Evolutionary conservation across 2,113 vertebrate species (phyloP).

Genomic region (Mustela nigripes): DNA sequence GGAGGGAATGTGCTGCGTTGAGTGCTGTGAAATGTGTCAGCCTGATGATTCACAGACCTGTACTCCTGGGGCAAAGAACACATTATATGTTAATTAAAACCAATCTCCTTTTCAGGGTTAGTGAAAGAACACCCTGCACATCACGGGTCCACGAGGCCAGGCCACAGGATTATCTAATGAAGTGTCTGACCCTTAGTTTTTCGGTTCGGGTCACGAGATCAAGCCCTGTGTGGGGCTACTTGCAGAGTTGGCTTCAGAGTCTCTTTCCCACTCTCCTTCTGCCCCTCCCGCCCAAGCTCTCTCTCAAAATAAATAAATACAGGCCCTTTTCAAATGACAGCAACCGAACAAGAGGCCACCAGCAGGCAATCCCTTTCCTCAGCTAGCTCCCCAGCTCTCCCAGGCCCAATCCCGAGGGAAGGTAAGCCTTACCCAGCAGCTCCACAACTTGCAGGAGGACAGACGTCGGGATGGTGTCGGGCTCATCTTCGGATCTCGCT

Average conservation of each 20-base stretch:
- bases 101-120: not conserved
- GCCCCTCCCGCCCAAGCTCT: not conserved
- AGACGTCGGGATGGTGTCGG: conserved; percentile 94
- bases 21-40: no score
- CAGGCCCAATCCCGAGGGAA: accelerated
- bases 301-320: not conserved
- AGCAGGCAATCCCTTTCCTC: not conserved
- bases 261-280: not conserved
- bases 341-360: not conserved
- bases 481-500: conserved; percentile 94
- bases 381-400: accelerated
- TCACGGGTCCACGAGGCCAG: not conserved
- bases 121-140: not conserved
- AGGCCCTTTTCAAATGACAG: not conserved
- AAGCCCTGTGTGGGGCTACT: not conserved
- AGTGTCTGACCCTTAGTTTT: not conserved
- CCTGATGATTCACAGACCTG: no score
- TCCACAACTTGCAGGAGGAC: conserved; percentile 97
- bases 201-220: not conserved
- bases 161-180: not conserved
- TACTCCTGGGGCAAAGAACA: no score
- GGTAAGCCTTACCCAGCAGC: conserved; percentile 91
- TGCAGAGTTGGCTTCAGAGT: not conserved
- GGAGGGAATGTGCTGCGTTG: no score
- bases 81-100: no score